phyloP scores from a whole-genome alignment of 2,888 invertebrate species.

The Leptopterna dolabrata region DNA sequence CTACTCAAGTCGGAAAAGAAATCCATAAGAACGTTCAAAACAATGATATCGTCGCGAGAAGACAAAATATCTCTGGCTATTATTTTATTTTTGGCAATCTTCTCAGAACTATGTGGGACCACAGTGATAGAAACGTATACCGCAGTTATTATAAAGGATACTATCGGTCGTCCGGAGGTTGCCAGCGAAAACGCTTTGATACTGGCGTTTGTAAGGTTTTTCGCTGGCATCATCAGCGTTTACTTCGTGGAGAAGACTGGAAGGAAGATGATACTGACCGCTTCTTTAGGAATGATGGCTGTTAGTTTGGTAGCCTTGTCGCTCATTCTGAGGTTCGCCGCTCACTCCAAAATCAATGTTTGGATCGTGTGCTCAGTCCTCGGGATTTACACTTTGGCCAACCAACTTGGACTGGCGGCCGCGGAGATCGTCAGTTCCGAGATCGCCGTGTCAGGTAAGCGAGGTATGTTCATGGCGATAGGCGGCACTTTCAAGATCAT shows the following conservation, averaged over 20 bases:
- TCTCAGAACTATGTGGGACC: constrained; percentile 4
- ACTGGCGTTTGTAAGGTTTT: not conserved
- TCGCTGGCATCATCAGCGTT: not conserved
- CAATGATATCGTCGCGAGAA: not conserved
- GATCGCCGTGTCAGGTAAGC: not conserved
- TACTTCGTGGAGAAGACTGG: constrained; percentile 37
- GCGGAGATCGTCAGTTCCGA: constrained; percentile 10
- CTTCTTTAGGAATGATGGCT: not conserved
- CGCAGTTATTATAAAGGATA: not conserved
- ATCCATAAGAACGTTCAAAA: not conserved
- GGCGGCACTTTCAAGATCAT: not conserved
- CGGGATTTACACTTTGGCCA: constrained; percentile 18
- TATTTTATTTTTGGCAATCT: not conserved
- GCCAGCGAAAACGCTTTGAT: not conserved
- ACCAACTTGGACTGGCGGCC: constrained; percentile 1
- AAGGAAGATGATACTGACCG: not conserved
- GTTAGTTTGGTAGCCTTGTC: not conserved
- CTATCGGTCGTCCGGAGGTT: not conserved
- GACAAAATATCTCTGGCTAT: not conserved
- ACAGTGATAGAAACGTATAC: not conserved
- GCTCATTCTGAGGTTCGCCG: not conserved
- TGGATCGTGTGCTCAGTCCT: not conserved
- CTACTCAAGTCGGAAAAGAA: not conserved
- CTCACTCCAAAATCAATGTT: not conserved
- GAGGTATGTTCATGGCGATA: not conserved